Base-by-base conservation (phyloP, 2,888 invertebrate genomes). In the Slavum lentiscoides region DNA sequence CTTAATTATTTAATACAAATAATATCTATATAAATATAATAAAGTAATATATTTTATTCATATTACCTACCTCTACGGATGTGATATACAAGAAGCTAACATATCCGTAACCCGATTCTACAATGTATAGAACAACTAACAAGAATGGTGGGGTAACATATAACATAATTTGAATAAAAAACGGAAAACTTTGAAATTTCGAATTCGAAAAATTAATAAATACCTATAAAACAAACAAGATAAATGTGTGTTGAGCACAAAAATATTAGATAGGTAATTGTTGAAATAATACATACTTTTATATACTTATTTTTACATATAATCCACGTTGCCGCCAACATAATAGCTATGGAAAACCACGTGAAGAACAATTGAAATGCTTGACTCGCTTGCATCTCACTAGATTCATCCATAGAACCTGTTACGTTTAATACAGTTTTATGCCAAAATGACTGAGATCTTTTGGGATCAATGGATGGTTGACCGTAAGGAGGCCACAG, bases 51-150 rank as follows among this genome's bases (percentile, higher is more conserved):
- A 4, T 69, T 53, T 4, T 7, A 37, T 58, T 21, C 39, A 67
- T 30, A 30, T 77, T 55, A 77, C 77, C 69, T 55, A 77, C 77
- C 69, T 77, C 62, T 39, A 69, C 15, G 13, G 77, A 77, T n/a
- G 77, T 77, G 19, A 77, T 69, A 17, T 77, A 77, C 9, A 77
- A 69, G 53, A 77, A 77, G 23, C 77, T 77, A 37, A 69, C 30
- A 62, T 77, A 77, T 62, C 77, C 77, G 37, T 77, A 62, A 62
- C 69, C 69, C 53, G 77, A 77, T 53, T 62, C 23, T 8, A 53
- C 53, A 53, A 77, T 70, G 62, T 62, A 69, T 5, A 62, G 3
- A 69, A 77, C 19, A 37, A 77, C 21, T 13, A 77, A 62, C 37
- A 77, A 70, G 5, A 70, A 17, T 13, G 77, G 62, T 11, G 62